Evolutionary conservation across 2,888 invertebrate species (phyloP).

Genomic region (Petrolisthes manimaculis): DNA sequence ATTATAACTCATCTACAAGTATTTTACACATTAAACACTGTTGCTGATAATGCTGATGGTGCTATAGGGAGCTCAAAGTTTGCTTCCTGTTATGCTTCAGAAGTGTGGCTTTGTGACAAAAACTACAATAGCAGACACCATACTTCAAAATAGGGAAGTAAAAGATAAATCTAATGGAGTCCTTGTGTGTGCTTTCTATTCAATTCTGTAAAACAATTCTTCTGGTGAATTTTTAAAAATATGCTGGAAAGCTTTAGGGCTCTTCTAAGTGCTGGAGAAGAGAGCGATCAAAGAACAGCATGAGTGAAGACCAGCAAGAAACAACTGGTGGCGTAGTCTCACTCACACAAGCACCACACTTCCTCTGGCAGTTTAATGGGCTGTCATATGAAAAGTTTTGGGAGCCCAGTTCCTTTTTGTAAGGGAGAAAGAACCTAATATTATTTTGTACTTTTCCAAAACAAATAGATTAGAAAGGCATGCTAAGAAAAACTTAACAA

Average conservation of each 20-base stretch:
- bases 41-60: neutral
- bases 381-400: constrained; percentile 45
- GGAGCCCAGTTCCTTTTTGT: constrained; percentile 41
- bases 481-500: constrained; percentile 45
- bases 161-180: constrained; percentile 32
- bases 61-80: constrained; percentile 10
- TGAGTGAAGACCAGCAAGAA: neutral
- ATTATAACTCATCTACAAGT: constrained; percentile 38
- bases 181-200: constrained; percentile 21
- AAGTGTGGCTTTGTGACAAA: constrained; percentile 31
- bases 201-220: too few species aligned
- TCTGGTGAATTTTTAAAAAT: constrained; percentile 3
- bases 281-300: constrained; percentile 16
- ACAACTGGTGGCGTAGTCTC: constrained; percentile 11
- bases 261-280: neutral
- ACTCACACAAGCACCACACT: constrained; percentile 59
- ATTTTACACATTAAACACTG: constrained; percentile 36
- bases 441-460: constrained; percentile 63
- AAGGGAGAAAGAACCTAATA: constrained; percentile 61
- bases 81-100: constrained; percentile 4
- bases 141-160: neutral
- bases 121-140: constrained; percentile 25
- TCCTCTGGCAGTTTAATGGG: constrained; percentile 56
- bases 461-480: constrained; percentile 53
- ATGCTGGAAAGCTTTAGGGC: constrained; percentile 25